phyloP scores from a whole-genome alignment of 1,140 invertebrate species.

The Aphidius gifuensis region DNA sequence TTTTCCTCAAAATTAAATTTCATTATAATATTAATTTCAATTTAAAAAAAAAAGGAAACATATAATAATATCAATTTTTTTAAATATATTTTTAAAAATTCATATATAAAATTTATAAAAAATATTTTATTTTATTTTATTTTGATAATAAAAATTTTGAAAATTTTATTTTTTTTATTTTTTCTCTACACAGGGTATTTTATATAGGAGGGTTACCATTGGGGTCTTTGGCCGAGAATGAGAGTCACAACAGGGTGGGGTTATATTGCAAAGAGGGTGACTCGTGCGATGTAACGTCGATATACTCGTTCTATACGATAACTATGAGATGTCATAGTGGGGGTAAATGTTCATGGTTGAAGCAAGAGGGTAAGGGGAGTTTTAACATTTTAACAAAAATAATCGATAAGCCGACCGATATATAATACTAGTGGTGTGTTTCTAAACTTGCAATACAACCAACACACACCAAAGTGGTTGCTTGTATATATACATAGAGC shows the following conservation, averaged over 20 bases:
- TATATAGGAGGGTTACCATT: background rate
- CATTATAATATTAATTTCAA: too few relatives aligned
- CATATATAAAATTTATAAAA: too few relatives aligned
- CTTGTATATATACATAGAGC: conserved; percentile 4
- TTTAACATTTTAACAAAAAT: conserved; percentile 53
- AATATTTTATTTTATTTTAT: background rate
- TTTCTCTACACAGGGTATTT: background rate
- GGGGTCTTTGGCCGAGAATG: too few relatives aligned
- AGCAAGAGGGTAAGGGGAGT: conserved; percentile 35
- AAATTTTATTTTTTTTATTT: too few relatives aligned
- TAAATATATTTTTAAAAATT: too few relatives aligned
- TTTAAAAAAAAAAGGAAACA: too few relatives aligned
- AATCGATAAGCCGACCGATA: conserved; percentile 55
- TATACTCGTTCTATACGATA: conserved; percentile 52
- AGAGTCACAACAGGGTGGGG: background rate
- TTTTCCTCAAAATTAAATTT: too few relatives aligned
- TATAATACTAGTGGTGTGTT: conserved; percentile 26
- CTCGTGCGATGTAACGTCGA: conserved; percentile 52
- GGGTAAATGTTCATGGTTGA: conserved; percentile 17
- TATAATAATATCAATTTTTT: too few relatives aligned
- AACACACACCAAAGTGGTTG: too few relatives aligned
- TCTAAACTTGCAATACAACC: background rate
- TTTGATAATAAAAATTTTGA: background rate
- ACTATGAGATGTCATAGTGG: conserved; percentile 42
- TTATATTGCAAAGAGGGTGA: conserved; percentile 18